Conservation (phyloP, 2,797 vertebrate genomes). For the Hydrocynus forskahlii region DNA sequence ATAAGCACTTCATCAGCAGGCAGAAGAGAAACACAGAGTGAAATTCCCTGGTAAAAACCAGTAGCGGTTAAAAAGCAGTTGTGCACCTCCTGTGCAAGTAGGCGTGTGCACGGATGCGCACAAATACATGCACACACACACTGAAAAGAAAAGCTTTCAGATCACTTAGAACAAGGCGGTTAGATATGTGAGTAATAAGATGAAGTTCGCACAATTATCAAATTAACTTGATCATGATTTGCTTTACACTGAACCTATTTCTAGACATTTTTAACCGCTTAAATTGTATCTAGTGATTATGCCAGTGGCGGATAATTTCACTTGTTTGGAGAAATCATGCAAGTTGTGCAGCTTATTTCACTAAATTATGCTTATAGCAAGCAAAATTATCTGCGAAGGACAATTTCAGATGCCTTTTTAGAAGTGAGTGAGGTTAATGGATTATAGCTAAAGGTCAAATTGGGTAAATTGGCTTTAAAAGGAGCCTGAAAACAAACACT, state of each 20-base stretch:
- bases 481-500: background rate
- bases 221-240: too few relatives aligned
- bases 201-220: background rate
- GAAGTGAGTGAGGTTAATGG: too few relatives aligned
- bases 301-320: background rate
- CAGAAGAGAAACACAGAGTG: slow-evolving; percentile 17
- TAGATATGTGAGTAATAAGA: background rate
- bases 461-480: background rate
- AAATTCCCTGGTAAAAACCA: slow-evolving; percentile 6
- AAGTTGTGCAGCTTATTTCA: too few relatives aligned
- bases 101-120: background rate
- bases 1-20: slow-evolving; percentile 41
- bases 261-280: background rate
- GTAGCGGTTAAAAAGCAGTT: background rate
- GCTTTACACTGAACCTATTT: background rate
- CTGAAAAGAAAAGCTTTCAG: background rate
- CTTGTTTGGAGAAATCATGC: background rate
- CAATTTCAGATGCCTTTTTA: too few relatives aligned
- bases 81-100: background rate
- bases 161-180: background rate
- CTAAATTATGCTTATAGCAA: background rate
- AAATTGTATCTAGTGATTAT: background rate
- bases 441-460: too few relatives aligned
- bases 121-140: background rate
- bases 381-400: background rate